Evolutionary conservation across 1,140 invertebrate genomes (phyloP), one percentile per base, ranked within the genome.

Genomic region (Platorchestia sp.): DNA sequence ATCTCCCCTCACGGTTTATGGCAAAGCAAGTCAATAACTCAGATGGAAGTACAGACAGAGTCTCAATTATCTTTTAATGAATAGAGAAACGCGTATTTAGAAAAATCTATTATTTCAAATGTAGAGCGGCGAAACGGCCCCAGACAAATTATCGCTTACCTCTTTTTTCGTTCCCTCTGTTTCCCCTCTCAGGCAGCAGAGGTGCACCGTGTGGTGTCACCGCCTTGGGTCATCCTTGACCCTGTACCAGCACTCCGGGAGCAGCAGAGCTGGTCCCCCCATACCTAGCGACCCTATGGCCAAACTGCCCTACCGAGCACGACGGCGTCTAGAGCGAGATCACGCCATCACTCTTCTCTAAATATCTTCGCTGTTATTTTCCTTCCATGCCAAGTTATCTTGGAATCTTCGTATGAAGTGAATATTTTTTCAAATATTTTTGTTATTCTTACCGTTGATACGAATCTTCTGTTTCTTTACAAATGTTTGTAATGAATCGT

Each of bases 221-320:
- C 59, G 95, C 47, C 42, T 89, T n/a, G 47, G 95, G 10, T 53
- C 75, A 1, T 89, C 95, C 0, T 27, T 89, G 10, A 95, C 95
- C 10, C 45, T 95, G 6, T 95, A 95, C 95, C 95, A 95, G n/a
- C 47, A 86, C 42, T 45, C 86, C 0, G 95, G 95, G 19, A 14
- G 1, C 41, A 45, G 43, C 41, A 44, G 95, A 36, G 75, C 95
- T 36, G 95, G 95, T 5, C 87, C 89, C 3, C 95, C 95, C 27
- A 95, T 95, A 53, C 95, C 95, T 0, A 95, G 95, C 45, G 95
- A 95, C 95, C 47, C 89, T 42, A 95, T 95, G 95, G 95, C 95
- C 43, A 95, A 90, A 44, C 75, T 95, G 27, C 95, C 95, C 5
- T 51, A 95, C 95, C 41, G 95, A 6, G 95, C 95, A 6, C 59